Evolutionary conservation across 2,888 invertebrate species (phyloP).

Genomic region (Apamea sordens): DNA sequence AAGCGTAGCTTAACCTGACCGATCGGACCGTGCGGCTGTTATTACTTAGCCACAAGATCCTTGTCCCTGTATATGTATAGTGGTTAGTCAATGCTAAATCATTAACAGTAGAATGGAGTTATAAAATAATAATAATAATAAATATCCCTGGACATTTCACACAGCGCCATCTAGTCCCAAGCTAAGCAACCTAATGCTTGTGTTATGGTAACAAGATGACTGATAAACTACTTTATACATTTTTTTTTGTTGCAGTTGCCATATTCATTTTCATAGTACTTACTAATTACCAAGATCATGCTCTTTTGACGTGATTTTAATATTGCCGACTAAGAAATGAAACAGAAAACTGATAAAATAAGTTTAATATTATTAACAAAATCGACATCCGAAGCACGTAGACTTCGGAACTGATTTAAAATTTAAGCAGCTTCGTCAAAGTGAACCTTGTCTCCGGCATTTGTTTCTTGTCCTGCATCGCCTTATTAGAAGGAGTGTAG

Average conservation of each 20-base stretch:
- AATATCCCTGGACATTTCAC: no score
- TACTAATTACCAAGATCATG: neutral
- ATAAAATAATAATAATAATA: no score
- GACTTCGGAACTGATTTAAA: conserved; percentile 34
- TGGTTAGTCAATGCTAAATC: neutral
- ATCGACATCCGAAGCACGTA: conserved; percentile 3
- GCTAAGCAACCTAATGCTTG: no score
- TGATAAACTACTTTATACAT: no score
- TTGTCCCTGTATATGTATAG: no score
- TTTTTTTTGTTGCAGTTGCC: no score
- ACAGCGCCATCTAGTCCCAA: no score
- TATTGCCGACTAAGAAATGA: neutral
- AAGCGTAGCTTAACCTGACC: no score
- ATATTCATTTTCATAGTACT: neutral
- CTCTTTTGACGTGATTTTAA: neutral
- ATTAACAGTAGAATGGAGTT: neutral
- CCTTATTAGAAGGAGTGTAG: conserved; percentile 66
- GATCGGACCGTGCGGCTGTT: no score
- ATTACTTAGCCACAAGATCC: no score
- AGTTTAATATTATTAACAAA: conserved; percentile 7
- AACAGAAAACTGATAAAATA: neutral
- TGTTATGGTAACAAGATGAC: no score
- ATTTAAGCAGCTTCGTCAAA: conserved; percentile 75
- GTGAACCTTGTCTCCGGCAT: conserved; percentile 82
- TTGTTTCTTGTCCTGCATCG: conserved; percentile 77